These are phyloP conservation scores for Tachypleus tridentatus DNA, from an alignment of 1,140 invertebrate genomes.

Conservation along the genomic window DNA sequence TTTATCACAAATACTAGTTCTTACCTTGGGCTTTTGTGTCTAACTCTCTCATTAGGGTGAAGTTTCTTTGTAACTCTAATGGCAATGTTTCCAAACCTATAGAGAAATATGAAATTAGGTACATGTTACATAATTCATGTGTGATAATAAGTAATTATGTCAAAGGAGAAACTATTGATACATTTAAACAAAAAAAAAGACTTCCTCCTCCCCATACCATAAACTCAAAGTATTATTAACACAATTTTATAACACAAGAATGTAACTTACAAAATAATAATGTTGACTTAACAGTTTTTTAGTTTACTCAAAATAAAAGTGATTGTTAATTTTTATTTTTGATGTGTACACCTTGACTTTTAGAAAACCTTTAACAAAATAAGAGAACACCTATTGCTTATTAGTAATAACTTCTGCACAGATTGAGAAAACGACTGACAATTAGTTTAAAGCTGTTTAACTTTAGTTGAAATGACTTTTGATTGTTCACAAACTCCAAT, in stretches of 20 bases:
- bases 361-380: too few relatives aligned
- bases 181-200: neutral
- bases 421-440: too few relatives aligned
- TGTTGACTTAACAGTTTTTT: too few relatives aligned
- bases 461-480: too few relatives aligned
- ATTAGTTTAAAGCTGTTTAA: too few relatives aligned
- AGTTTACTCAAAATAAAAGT: too few relatives aligned
- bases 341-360: too few relatives aligned
- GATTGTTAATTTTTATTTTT: too few relatives aligned
- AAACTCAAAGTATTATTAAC: neutral
- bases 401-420: too few relatives aligned
- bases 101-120: constrained; percentile 24
- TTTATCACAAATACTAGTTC: neutral
- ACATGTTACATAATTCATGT: neutral
- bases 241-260: neutral
- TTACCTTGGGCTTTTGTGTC: constrained; percentile 66
- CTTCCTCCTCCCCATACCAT: neutral
- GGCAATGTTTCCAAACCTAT: constrained; percentile 83
- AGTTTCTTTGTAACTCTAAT: constrained; percentile 86
- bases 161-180: neutral
- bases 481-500: too few relatives aligned
- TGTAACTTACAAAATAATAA: too few relatives aligned
- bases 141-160: neutral
- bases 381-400: too few relatives aligned
- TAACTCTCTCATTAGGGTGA: constrained; percentile 87